A percentile compares a stretch with the other conserved stretches of the same genome.
phyloP scores from a whole-genome alignment of 2,888 invertebrate genomes.

The Hipparchia sbordonii region DNA sequence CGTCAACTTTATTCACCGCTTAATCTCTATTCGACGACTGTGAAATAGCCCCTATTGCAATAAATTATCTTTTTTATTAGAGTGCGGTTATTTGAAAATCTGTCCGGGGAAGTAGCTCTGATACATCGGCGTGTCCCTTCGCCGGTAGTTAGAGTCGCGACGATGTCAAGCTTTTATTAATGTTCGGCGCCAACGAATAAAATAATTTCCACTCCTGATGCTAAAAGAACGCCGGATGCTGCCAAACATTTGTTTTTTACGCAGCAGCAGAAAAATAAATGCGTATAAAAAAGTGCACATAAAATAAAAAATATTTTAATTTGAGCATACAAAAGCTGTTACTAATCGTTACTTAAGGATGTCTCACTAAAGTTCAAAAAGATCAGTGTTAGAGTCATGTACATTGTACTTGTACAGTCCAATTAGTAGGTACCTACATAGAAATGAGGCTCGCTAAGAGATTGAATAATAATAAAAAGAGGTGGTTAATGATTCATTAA shows the following conservation, averaged over 20 bases:
- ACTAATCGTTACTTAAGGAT: no score
- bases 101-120: slow-evolving; percentile 4
- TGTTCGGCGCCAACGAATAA: slow-evolving; percentile 68
- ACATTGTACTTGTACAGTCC: no score
- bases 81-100: background rate
- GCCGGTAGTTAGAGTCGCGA: slow-evolving; percentile 47
- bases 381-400: no score
- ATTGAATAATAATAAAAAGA: no score
- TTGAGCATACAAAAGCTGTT: no score
- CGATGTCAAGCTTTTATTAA: slow-evolving; percentile 68
- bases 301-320: background rate
- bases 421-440: no score
- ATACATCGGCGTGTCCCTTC: slow-evolving; percentile 11
- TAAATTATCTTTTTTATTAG: slow-evolving; percentile 10
- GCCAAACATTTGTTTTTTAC: slow-evolving; percentile 60
- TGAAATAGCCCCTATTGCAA: background rate
- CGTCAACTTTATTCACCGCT: no score
- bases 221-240: slow-evolving; percentile 49
- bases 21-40: no score
- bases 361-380: no score
- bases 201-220: slow-evolving; percentile 58
- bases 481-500: no score
- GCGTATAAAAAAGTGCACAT: slow-evolving; percentile 9
- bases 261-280: slow-evolving; percentile 27
- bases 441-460: no score